Conservation (phyloP, 2,113 vertebrate species). For the Ageneiosus marmoratus region DNA sequence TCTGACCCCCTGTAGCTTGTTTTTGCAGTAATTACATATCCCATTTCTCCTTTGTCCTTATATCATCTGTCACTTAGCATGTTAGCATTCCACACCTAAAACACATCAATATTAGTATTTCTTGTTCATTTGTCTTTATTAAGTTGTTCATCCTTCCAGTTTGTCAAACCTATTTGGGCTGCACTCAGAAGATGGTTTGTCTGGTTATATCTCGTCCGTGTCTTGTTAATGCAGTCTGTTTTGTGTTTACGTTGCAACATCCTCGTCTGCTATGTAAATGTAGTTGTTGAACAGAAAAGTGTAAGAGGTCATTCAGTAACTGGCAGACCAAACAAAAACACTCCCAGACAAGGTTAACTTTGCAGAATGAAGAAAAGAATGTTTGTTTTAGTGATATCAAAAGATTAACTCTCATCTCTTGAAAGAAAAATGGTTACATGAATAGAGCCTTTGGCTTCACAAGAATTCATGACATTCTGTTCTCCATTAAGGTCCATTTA, state of each 20-base stretch:
- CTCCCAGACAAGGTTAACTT: conserved; percentile 50
- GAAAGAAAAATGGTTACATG: conserved; percentile 42
- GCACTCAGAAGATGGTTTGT: neutral
- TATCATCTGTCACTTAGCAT: conserved; percentile 5
- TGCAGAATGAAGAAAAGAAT: conserved; percentile 49
- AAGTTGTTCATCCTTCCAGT: conserved; percentile 22
- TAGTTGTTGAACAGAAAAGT: conserved; percentile 33
- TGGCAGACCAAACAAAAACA: conserved; percentile 56
- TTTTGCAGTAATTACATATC: conserved; percentile 14
- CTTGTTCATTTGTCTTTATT: conserved; percentile 4
- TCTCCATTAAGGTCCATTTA: conserved; percentile 52
- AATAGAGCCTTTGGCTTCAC: conserved; percentile 51
- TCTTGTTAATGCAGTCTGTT: conserved; percentile 17
- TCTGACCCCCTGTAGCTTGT: neutral
- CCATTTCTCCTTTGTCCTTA: conserved; percentile 10
- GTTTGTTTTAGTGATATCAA: conserved; percentile 53
- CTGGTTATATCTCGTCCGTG: neutral
- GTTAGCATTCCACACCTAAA: conserved; percentile 32
- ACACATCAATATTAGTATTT: conserved; percentile 16
- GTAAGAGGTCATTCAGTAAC: conserved; percentile 45
- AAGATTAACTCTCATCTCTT: conserved; percentile 53
- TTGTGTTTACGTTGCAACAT: conserved; percentile 32
- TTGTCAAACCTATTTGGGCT: conserved; percentile 27
- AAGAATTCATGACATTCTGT: conserved; percentile 51
- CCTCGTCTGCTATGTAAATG: conserved; percentile 26